A percentile compares a stretch with the other conserved stretches of the same genome.
These are phyloP conservation scores for Sebastiscus albofasciatus DNA, from an alignment of 2,797 vertebrate species.

Conservation along the genomic window DNA sequence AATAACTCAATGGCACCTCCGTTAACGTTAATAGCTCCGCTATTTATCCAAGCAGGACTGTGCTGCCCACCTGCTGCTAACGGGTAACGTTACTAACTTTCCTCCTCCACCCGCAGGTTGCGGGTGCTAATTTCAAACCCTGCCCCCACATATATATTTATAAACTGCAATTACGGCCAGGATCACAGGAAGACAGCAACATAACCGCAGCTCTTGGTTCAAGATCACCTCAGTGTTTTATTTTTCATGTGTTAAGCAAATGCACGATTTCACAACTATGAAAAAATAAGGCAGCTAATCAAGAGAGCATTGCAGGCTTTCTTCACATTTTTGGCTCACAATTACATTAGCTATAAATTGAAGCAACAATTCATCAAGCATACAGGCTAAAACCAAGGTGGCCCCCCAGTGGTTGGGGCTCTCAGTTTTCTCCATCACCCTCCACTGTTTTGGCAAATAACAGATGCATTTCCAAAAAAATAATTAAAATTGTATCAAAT, in stretches of 20 bases:
- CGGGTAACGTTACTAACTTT: rapidly evolving
- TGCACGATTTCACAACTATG: constrained; percentile 59
- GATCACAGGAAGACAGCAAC: background rate
- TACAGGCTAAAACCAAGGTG: constrained; percentile 19
- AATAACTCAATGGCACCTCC: too few relatives aligned
- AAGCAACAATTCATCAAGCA: constrained; percentile 56
- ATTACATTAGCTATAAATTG: constrained; percentile 53
- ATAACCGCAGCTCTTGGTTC: background rate
- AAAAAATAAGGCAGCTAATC: constrained; percentile 76
- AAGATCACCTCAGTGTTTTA: constrained; percentile 60
- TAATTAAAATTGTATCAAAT: background rate
- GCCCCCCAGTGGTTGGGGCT: background rate
- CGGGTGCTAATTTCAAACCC: too few relatives aligned
- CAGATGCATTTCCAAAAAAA: background rate
- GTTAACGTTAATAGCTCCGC: too few relatives aligned
- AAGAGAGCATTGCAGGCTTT: constrained; percentile 60
- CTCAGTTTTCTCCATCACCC: background rate
- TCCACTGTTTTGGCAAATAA: constrained; percentile 30
- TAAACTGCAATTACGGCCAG: background rate
- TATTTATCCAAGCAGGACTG: too few relatives aligned
- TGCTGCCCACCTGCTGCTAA: rapidly evolving
- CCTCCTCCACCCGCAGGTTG: rapidly evolving
- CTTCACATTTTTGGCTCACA: constrained; percentile 62
- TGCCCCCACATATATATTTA: background rate
- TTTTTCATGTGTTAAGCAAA: constrained; percentile 67